Evolutionary conservation across 2,888 invertebrate genomes (phyloP).

Genomic region (Gnatocerus cornutus): DNA sequence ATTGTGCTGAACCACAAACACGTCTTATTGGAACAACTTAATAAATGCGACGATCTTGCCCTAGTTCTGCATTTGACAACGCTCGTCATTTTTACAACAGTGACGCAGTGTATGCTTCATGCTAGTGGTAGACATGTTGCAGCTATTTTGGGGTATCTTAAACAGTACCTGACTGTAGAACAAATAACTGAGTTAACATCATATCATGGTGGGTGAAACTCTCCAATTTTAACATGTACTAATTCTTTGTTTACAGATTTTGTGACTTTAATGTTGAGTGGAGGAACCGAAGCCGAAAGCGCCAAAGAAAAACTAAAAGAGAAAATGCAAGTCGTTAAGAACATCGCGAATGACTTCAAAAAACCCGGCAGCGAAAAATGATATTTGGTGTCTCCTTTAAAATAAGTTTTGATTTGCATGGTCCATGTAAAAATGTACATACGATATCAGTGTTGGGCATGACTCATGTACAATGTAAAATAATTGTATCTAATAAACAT

Average conservation of each 20-base stretch:
- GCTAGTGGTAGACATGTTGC: constrained; percentile 96
- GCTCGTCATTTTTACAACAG: constrained; percentile 85
- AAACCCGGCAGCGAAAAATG: constrained; percentile 62
- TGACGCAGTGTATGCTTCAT: constrained; percentile 88
- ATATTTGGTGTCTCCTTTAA: constrained; percentile 18
- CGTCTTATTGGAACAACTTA: constrained; percentile 85
- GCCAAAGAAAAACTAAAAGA: constrained; percentile 72
- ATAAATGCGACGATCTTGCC: constrained; percentile 83
- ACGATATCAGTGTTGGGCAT: background rate
- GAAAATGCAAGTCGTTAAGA: constrained; percentile 72
- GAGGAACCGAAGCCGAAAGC: constrained; percentile 72
- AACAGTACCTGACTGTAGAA: constrained; percentile 79
- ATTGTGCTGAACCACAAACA: constrained; percentile 87
- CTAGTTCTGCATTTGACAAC: constrained; percentile 84
- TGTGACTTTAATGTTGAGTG: constrained; percentile 77
- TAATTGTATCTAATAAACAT: constrained; percentile 13
- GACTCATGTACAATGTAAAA: constrained; percentile 2
- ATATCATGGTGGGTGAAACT: constrained; percentile 80
- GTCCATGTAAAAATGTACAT: constrained; percentile 23
- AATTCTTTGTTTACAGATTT: constrained; percentile 73
- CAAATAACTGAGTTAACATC: constrained; percentile 78
- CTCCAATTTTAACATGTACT: background rate
- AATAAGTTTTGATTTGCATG: background rate
- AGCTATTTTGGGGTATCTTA: constrained; percentile 82
- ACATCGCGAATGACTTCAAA: constrained; percentile 73